These are phyloP conservation scores for Clepsis dumicolana DNA, from an alignment of 2,888 invertebrate species.

Conservation along the genomic window DNA sequence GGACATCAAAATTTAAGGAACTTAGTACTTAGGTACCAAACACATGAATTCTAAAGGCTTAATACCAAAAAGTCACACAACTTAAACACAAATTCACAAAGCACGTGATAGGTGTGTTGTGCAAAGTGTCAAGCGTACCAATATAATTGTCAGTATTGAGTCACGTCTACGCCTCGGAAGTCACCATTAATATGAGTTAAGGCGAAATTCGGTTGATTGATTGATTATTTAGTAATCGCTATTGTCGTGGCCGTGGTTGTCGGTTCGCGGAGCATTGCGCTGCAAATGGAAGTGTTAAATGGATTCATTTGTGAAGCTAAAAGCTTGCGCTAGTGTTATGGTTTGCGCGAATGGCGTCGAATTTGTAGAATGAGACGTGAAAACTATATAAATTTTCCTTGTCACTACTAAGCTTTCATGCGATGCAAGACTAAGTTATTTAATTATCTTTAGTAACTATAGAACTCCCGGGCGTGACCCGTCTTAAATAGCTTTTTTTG, in stretches of 20 bases:
- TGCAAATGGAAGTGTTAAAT: constrained; percentile 38
- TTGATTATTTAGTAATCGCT: constrained; percentile 61
- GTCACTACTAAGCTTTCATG: too few species aligned
- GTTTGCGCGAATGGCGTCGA: constrained; percentile 2
- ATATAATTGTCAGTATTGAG: constrained; percentile 73
- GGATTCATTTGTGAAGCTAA: constrained; percentile 40
- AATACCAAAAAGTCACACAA: neutral
- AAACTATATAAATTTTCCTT: neutral
- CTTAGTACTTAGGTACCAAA: too few species aligned
- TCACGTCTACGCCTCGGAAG: constrained; percentile 63
- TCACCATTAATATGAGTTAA: constrained; percentile 61
- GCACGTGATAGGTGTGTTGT: constrained; percentile 70
- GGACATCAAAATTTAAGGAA: too few species aligned
- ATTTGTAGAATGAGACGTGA: neutral
- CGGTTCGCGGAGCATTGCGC: constrained; percentile 14
- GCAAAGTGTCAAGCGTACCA: constrained; percentile 49
- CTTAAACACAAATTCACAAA: constrained; percentile 73
- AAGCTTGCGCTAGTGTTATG: constrained; percentile 13
- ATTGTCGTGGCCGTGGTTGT: constrained; percentile 44
- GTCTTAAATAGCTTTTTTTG: too few species aligned
- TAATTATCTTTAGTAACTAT: too few species aligned
- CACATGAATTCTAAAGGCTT: too few species aligned
- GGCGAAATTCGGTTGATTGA: constrained; percentile 48
- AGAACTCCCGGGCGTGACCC: too few species aligned
- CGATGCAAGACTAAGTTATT: too few species aligned